A percentile compares a stretch with the other conserved stretches of the same genome.
phyloP scores from a whole-genome alignment of 1,140 invertebrate genomes.

The Eriosoma lanigerum region DNA sequence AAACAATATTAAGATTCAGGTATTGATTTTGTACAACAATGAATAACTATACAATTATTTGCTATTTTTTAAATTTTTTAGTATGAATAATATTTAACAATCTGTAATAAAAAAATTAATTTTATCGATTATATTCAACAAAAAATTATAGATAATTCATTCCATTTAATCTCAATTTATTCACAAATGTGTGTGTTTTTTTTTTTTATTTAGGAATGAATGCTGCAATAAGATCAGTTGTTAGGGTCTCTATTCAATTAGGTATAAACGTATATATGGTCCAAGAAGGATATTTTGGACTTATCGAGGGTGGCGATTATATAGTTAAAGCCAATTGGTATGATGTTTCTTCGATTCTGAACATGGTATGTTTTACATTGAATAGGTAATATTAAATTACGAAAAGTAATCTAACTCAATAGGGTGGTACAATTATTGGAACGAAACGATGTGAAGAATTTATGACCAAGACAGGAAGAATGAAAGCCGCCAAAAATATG shows the following conservation, averaged over 20 bases:
- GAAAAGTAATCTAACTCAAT: background rate
- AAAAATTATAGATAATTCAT: background rate
- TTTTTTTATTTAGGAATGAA: conserved; percentile 64
- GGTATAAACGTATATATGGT: conserved; percentile 66
- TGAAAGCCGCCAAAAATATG: conserved; percentile 64
- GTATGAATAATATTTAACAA: no score
- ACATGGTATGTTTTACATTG: conserved; percentile 59
- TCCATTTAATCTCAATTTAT: background rate
- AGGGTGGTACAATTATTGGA: conserved; percentile 68
- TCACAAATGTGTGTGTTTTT: no score
- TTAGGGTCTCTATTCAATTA: conserved; percentile 65
- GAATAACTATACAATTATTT: no score
- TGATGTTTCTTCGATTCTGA: conserved; percentile 60
- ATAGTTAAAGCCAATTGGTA: conserved; percentile 62
- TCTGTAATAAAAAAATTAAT: no score
- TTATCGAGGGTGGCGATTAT: conserved; percentile 66
- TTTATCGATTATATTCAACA: no score
- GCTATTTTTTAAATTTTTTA: no score
- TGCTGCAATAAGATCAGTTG: conserved; percentile 65
- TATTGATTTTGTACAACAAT: no score
- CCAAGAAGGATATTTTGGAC: conserved; percentile 68
- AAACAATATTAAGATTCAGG: no score
- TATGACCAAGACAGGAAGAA: conserved; percentile 61
- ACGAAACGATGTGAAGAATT: conserved; percentile 66
- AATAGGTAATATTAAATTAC: no score